Evolutionary conservation across 2,113 vertebrate genomes (phyloP).

Genomic region (Numida meleagris): DNA sequence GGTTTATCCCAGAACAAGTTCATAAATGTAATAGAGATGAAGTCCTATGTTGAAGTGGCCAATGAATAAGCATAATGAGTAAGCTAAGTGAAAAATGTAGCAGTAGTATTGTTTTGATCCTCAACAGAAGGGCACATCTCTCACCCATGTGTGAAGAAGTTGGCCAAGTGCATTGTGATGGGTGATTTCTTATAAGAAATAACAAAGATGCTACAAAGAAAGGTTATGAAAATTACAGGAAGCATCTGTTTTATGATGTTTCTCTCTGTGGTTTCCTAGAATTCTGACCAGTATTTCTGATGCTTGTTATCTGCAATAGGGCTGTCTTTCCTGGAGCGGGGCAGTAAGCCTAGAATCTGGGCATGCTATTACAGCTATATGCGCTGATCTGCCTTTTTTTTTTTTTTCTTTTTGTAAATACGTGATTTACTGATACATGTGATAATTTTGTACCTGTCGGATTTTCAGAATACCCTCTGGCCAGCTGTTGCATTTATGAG

Average conservation of each 20-base stretch:
- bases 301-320: not conserved
- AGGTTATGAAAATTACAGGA: not conserved
- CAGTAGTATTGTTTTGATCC: not conserved
- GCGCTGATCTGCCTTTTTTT: not conserved
- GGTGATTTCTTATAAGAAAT: rapidly evolving
- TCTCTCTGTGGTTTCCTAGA: not conserved
- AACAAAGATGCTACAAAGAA: not conserved
- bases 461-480: not conserved
- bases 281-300: not conserved
- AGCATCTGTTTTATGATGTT: not conserved
- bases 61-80: not conserved
- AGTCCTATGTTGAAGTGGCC: not conserved
- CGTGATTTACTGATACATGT: not conserved
- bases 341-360: not conserved
- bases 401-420: not conserved
- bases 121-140: not conserved
- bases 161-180: not conserved
- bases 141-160: not conserved
- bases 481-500: not conserved
- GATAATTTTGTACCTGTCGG: not conserved
- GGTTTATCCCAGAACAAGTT: not conserved
- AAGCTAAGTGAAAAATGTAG: not conserved
- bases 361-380: not conserved
- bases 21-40: not conserved
- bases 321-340: not conserved